Evolutionary conservation across 2,888 invertebrate genomes (phyloP), one percentile per base, ranked within the genome.

Genomic region (Hofmannophila pseudospretella): DNA sequence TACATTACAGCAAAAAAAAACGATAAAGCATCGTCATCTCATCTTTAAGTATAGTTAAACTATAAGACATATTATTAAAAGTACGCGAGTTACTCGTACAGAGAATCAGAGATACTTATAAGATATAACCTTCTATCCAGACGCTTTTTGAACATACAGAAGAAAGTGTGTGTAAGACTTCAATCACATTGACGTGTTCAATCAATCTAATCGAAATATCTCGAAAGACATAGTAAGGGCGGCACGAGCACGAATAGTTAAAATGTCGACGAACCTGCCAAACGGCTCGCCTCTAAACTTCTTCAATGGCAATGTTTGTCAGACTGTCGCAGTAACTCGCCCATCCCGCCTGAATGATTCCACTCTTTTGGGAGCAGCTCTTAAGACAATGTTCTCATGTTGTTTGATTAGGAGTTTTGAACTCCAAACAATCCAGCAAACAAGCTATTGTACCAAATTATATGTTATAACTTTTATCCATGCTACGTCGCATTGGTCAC

Each of bases 271-370:
- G 79, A 79, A 76, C 80, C 58, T 52, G 42, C 37, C 40, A 47
- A 61, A 41, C 42, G 47, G 49, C 33, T n/a, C 45, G 53, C 51
- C 55, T 52, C 39, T 42, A 53, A 73, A 74, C 59, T 71, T 76
- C 72, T 72, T 68, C 73, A 68, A 73, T 72, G 62, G 61, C 58
- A 54, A 48, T 69, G 67, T 74, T 75, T 71, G 61, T 67, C 58
- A 61, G 58, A 27, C 60, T 49, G 36, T 34, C 34, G 37, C 35
- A 36, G 40, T 45, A 36, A 46, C 42, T 44, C 35, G 33, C 19
- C 33, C 22, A 36, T 44, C 20, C 34, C 34, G 42, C 44, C 45
- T 38, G 45, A 50, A 48, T 41, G 41, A 47, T 54, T 43, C 42
- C 45, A 41, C 51, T 53, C 47, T 50, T 63, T 55, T 44, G 47